Evolutionary conservation across 2,113 vertebrate species (phyloP), one percentile per base, ranked within the genome.

Genomic region (Poicephalus meyeri): DNA sequence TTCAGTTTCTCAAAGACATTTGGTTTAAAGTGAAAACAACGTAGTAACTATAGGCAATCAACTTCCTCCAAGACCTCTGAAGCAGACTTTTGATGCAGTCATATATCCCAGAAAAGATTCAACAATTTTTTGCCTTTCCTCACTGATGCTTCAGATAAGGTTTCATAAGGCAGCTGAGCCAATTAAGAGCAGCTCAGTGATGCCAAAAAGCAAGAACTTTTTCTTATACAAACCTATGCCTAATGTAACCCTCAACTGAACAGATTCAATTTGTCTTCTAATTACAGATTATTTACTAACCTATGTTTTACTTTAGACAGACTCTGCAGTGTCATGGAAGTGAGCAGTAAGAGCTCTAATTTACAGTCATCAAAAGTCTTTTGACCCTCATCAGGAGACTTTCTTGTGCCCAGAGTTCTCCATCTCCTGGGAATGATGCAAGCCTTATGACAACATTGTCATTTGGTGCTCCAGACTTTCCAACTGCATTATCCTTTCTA

Each of bases 391-490:
- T n/a, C 33, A 83, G n/a, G 55, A 79, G 50, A 77, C 76, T 39
- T 58, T 65, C 37, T 6, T 71, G 50, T 80, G 47, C 74, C 71
- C 66, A 21, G 55, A 88, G 50, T 35, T 88, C 33, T 78, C 16
- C 35, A 78, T 35, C 82, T 80, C 60, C 46, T 60, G 68, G 39
- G 64, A 87, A 88, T 64, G 53, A 84, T 80, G 86, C 69, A 90
- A 95, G 69, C 42, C 50, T 52, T 33, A 80, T 90, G 68, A 94
- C 71, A 88, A 66, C 72, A 86, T 0, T 12, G 64, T 55, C 64
- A 66, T 55, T 33, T 50, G 47, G 35, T 64, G 33, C 58, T 90
- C 55, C 79, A 88, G 55, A 90, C 88, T 93, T 91, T 88, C 85
- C 94, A 91, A 47, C 16, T 66, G 79, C 42, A 78, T 56, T 64